phyloP scores from a whole-genome alignment of 2,797 vertebrate genomes.

The Podarcis siculus region DNA sequence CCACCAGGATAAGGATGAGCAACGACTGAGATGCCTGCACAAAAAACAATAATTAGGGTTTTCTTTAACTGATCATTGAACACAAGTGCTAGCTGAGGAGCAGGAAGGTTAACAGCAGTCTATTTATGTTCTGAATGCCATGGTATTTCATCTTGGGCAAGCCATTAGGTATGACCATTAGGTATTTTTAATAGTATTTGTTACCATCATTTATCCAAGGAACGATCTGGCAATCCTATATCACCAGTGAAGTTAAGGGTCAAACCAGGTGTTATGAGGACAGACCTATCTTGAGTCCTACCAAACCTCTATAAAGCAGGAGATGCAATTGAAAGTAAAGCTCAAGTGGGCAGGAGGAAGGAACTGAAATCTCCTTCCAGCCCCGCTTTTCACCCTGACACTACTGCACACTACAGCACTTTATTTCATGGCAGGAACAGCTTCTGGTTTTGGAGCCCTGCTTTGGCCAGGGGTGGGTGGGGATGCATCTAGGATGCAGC shows the following conservation, averaged over 20 bases:
- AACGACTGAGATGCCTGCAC: constrained; percentile 90
- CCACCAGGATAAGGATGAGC: constrained; percentile 94
- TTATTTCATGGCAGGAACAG: not conserved
- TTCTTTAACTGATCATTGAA: not conserved
- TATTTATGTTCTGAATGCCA: not conserved
- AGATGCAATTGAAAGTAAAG: not conserved
- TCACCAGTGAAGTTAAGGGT: not conserved
- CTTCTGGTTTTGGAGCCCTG: not conserved
- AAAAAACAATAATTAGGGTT: constrained; percentile 29
- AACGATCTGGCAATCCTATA: not conserved
- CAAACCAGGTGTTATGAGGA: not conserved
- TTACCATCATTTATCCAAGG: not conserved
- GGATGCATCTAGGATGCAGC: not conserved
- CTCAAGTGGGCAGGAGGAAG: constrained; percentile 4
- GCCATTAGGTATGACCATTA: not conserved
- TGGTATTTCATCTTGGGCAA: not conserved
- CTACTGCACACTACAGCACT: not conserved
- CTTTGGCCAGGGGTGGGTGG: not conserved
- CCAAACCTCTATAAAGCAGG: not conserved
- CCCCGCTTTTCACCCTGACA: not conserved
- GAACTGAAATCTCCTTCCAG: not conserved
- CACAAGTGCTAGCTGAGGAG: not conserved
- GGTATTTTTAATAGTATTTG: not conserved
- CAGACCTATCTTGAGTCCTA: not conserved
- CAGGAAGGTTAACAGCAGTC: not conserved